Conservation (phyloP, 2,113 vertebrate species). For the Malurus elegans region DNA sequence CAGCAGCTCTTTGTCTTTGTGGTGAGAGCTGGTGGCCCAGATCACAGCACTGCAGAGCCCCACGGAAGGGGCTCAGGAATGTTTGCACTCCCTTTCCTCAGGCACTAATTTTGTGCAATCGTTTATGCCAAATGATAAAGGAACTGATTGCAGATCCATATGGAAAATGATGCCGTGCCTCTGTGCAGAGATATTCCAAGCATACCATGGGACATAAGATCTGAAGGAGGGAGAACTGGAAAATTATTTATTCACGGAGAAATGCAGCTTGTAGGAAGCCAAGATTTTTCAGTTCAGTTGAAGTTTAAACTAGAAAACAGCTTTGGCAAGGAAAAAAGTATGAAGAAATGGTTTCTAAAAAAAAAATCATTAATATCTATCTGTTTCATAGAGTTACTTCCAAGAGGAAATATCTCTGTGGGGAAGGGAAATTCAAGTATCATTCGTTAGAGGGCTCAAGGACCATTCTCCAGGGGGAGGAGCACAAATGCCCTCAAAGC, state of each 20-base stretch:
- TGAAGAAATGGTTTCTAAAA: slow-evolving; percentile 31
- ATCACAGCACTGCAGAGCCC: background rate
- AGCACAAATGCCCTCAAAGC: background rate
- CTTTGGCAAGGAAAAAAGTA: slow-evolving; percentile 7
- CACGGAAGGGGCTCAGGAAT: background rate
- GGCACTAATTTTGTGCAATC: background rate
- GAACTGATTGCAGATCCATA: background rate
- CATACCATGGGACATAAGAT: slow-evolving; percentile 42
- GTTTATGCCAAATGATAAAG: background rate
- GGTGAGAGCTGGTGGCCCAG: background rate
- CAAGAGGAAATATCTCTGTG: background rate
- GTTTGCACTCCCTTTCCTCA: background rate
- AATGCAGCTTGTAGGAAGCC: slow-evolving; percentile 24
- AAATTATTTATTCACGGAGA: slow-evolving; percentile 52
- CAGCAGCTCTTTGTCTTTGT: background rate
- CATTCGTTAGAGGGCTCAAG: background rate
- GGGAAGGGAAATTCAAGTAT: background rate
- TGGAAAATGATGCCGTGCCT: background rate
- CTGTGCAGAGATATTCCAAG: slow-evolving; percentile 20
- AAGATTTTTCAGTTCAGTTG: slow-evolving; percentile 40
- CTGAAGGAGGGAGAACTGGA: slow-evolving; percentile 49
- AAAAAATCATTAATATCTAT: slow-evolving; percentile 20
- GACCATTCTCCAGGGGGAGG: background rate
- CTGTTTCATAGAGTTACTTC: background rate
- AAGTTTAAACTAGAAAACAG: slow-evolving; percentile 43